Percentiles rank a stretch among this genome's conserved stretches.
These are phyloP conservation scores for Trichogramma dendrolimi DNA, from an alignment of 2,888 invertebrate genomes.

Conservation along the genomic window DNA sequence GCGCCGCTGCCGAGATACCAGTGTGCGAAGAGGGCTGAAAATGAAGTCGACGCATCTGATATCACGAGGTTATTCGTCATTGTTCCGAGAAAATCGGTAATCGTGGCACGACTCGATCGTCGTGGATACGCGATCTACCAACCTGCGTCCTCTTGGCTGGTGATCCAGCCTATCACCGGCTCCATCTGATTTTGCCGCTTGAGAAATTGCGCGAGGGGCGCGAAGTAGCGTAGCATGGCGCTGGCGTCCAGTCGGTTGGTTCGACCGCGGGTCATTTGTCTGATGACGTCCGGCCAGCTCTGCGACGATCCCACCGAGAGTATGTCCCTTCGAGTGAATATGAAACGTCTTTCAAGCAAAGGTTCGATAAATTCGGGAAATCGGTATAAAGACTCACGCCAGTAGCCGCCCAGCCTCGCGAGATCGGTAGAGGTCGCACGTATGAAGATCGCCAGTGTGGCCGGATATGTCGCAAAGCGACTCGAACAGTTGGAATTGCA, in stretches of 20 bases:
- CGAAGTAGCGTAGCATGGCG: slow-evolving; percentile 76
- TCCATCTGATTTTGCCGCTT: slow-evolving; percentile 70
- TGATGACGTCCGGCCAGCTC: slow-evolving; percentile 69
- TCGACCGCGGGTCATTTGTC: slow-evolving; percentile 66
- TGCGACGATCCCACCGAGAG: slow-evolving; percentile 67
- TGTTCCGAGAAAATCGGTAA: slow-evolving; percentile 11
- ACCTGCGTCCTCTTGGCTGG: slow-evolving; percentile 64
- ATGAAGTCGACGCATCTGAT: slow-evolving; percentile 35
- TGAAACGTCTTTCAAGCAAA: neutral
- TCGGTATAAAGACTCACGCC: slow-evolving; percentile 55
- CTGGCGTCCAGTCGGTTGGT: slow-evolving; percentile 71
- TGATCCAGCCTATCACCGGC: slow-evolving; percentile 71
- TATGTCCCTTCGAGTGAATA: slow-evolving; percentile 57
- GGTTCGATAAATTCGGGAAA: no score
- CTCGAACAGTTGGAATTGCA: slow-evolving; percentile 83
- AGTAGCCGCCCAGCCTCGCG: slow-evolving; percentile 73
- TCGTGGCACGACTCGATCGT: neutral
- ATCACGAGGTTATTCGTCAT: slow-evolving; percentile 32
- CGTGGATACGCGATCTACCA: slow-evolving; percentile 11
- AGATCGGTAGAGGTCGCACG: slow-evolving; percentile 77
- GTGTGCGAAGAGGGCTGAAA: slow-evolving; percentile 49
- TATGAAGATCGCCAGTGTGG: slow-evolving; percentile 69
- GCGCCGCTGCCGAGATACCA: slow-evolving; percentile 40
- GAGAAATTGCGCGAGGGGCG: slow-evolving; percentile 75
- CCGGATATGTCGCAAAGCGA: slow-evolving; percentile 71